phyloP scores from a whole-genome alignment of 2,888 invertebrate species.

The Synanthedon tipuliformis region DNA sequence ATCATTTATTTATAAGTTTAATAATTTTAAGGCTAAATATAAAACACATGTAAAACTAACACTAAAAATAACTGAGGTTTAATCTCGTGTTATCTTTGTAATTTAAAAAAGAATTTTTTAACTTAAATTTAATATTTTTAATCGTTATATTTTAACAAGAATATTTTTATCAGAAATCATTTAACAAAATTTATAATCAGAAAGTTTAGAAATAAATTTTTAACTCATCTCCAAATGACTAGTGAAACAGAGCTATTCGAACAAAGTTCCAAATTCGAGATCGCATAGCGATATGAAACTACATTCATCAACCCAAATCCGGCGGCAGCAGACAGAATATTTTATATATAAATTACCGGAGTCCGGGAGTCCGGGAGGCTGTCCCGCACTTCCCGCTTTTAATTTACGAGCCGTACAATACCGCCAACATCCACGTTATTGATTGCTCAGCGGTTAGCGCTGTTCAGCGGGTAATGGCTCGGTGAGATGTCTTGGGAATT shows the following conservation, averaged over 20 bases:
- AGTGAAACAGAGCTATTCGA: background rate
- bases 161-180: too few species aligned
- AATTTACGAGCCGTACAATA: conserved; percentile 9
- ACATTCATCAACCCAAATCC: conserved; percentile 2
- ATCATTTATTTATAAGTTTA: too few species aligned
- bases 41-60: too few species aligned
- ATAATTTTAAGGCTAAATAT: too few species aligned
- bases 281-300: background rate
- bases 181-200: too few species aligned
- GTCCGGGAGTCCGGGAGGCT: conserved; percentile 2
- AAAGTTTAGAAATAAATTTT: too few species aligned
- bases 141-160: too few species aligned
- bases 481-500: background rate
- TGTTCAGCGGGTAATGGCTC: background rate
- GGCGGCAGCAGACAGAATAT: conserved; percentile 5
- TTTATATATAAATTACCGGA: conserved; percentile 8
- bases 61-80: too few species aligned
- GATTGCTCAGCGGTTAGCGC: conserved; percentile 2
- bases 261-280: background rate
- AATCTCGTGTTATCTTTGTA: too few species aligned
- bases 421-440: conserved; percentile 8
- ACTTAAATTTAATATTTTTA: too few species aligned
- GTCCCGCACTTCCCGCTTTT: conserved; percentile 6
- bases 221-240: too few species aligned
- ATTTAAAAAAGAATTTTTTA: too few species aligned